These are phyloP conservation scores for Sinotaia quadrata DNA, from an alignment of 2,888 invertebrate genomes.

Conservation along the genomic window DNA sequence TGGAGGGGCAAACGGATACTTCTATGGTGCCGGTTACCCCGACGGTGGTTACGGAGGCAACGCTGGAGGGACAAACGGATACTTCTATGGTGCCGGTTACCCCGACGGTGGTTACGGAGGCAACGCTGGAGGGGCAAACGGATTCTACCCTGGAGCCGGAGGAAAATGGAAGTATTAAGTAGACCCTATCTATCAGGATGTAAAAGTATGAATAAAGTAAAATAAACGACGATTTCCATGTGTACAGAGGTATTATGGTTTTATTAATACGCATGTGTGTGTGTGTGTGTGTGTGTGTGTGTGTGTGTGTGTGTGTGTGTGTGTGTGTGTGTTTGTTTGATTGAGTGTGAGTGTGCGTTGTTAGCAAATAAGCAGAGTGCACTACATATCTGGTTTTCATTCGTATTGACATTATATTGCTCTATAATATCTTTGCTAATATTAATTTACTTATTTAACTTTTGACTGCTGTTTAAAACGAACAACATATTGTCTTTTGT, in stretches of 20 bases:
- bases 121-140: background rate
- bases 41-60: background rate
- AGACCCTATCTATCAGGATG: too few species aligned
- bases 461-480: too few species aligned
- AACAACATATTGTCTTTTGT: too few species aligned
- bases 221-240: too few species aligned
- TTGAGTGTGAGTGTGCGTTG: slow-evolving; percentile 15
- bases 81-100: background rate
- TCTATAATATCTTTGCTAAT: too few species aligned
- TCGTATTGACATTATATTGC: background rate
- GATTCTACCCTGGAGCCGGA: background rate
- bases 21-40: background rate
- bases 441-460: too few species aligned
- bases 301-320: slow-evolving; percentile 18
- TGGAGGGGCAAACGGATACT: background rate
- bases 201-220: too few species aligned
- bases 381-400: background rate
- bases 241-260: background rate
- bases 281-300: slow-evolving; percentile 14
- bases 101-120: background rate
- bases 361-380: background rate
- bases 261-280: slow-evolving; percentile 2
- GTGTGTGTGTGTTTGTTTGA: too few species aligned
- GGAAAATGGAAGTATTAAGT: too few species aligned
- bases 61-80: background rate